Evolutionary conservation across 2,113 vertebrate genomes (phyloP).

Genomic region (Drymodes brunneopygia): DNA sequence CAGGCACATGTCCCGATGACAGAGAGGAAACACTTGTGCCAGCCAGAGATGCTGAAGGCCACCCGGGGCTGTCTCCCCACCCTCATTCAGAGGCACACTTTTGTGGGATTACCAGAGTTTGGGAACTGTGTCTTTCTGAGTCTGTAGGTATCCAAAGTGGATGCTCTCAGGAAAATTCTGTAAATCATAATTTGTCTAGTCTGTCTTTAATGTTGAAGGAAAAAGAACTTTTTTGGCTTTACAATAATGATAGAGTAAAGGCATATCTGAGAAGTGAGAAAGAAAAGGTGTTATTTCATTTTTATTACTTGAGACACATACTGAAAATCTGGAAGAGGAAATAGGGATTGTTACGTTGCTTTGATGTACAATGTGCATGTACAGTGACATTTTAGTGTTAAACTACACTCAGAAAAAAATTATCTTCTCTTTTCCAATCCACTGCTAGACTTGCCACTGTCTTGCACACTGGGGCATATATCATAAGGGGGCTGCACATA

Average conservation of each 20-base stretch:
- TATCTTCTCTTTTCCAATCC: not conserved
- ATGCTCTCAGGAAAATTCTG: not conserved
- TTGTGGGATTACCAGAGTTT: not conserved
- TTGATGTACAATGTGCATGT: not conserved
- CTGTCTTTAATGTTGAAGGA: not conserved
- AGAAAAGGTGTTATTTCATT: not conserved
- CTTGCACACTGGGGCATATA: not conserved
- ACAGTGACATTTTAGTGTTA: not conserved
- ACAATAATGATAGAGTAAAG: not conserved
- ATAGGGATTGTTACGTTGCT: not conserved
- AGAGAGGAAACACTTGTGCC: not conserved
- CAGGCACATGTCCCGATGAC: fast-evolving
- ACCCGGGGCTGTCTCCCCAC: fast-evolving
- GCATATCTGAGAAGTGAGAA: not conserved
- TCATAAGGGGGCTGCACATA: not conserved
- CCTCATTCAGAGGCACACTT: not conserved
- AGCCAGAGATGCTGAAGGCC: not conserved
- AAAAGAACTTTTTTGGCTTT: not conserved
- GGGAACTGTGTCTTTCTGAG: not conserved
- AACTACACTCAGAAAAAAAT: not conserved
- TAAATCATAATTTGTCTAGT: not conserved
- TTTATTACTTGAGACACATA: not conserved
- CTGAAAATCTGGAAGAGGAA: not conserved
- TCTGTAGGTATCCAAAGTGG: not conserved
- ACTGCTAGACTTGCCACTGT: not conserved